Conservation (phyloP, 1,140 invertebrate species). For the Caenorhabditis latens region DNA sequence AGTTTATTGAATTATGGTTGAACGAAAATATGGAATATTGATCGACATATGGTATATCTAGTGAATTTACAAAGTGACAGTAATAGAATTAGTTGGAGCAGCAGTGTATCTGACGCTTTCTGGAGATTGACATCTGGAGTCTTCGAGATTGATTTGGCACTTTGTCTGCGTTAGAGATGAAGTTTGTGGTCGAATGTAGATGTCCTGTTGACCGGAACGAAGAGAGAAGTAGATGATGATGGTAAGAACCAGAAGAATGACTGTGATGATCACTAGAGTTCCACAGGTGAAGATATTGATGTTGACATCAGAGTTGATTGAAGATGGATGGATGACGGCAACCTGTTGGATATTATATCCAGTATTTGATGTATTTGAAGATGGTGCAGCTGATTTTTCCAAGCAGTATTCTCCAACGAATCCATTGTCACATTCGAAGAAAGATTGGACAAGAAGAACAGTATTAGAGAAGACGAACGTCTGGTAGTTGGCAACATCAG, state of each 20-base stretch:
- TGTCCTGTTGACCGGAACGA: not conserved
- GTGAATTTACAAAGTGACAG: not conserved
- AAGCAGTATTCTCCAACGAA: not conserved
- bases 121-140: not conserved
- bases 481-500: not conserved
- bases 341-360: not conserved
- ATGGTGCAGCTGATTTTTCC: not conserved
- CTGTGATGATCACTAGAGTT: not conserved
- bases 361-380: not conserved
- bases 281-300: not conserved
- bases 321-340: not conserved
- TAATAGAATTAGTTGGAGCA: not conserved
- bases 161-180: not conserved
- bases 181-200: constrained; percentile 30
- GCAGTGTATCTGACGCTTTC: not conserved
- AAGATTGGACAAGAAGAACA: not conserved
- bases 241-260: not conserved
- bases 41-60: not conserved
- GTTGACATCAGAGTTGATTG: not conserved
- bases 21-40: not conserved
- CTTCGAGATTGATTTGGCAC: not conserved
- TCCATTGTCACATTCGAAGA: constrained; percentile 10
- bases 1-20: too few species aligned
- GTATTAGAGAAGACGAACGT: not conserved
- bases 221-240: not conserved